Base-by-base conservation (phyloP, 2,888 invertebrate species). In the Drosophila mulleri region DNA sequence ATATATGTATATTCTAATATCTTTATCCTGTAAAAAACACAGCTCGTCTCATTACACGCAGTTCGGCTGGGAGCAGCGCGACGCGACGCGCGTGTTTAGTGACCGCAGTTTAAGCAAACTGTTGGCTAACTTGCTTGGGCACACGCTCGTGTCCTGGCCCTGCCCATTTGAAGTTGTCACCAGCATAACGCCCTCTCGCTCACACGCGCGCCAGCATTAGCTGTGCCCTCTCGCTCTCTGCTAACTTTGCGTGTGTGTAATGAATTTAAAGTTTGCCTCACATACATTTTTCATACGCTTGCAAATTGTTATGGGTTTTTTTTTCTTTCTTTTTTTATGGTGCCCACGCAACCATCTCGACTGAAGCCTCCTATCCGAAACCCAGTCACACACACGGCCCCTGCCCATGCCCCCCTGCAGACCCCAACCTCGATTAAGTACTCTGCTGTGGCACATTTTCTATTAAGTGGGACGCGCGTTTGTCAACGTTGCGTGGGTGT, bases 201-300 rank as follows among this genome's bases (percentile, higher is more conserved):
- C 37, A 32, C 41, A 23, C 41, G 18, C 53, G n/a, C 8, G 3
- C 20, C n/a, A 26, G 42, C 52, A 42, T 37, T 20, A 26, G 52
- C 66, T 20, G 0, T 57, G 53, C 66, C 26, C 0, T 58, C 54
- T 48, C 47, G 7, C 66, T 62, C 71, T 18, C 29, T 57, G 65
- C 67, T 64, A 64, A 74, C 78, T 76, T 83, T 89, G 85, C 89
- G 85, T 88, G 85, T 85, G 80, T 85, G 89, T 84, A 89, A 89
- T 86, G 85, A 86, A 86, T 86, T 86, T 86, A 86, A 89, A 86
- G 89, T 89, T 89, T 78, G 80, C 84, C 62, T 67, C 78, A 69
- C 82, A 89, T 87, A 87, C 80, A 86, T 89, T 89, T 86, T 89
- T 89, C 89, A 87, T 84, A 61, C 72, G 80, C 82, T 82, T 75